Evolutionary conservation across 2,113 vertebrate species (phyloP), one percentile per base, ranked within the genome.

Genomic region (Eulemur macaco): DNA sequence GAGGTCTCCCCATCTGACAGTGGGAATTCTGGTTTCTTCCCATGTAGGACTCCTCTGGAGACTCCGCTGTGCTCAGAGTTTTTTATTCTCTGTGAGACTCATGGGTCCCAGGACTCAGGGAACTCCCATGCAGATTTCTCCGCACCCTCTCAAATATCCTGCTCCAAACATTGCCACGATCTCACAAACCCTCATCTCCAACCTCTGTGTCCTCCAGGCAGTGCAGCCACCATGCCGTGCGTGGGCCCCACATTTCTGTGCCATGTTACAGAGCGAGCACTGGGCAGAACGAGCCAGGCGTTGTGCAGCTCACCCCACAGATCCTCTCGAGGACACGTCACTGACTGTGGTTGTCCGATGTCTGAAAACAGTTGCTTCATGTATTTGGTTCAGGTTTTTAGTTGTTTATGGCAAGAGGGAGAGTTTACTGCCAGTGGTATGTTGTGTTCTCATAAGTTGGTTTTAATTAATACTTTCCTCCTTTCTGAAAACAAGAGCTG

Each of bases 341-440:
- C 34, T 63, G 21, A 42, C 82, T 66, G 60, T 0, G 0, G 10
- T 47, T 31, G 11, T 23, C 27, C 29, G 9, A 14, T 21, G 31
- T n/a, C 42, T 25, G 20, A n/a, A 64, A 64, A 84, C 42, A 69
- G 37, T 39, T 34, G 45, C 45, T 37, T 56, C 10, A 2, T 3
- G 14, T 4, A 21, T 9, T 37, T 50, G 7, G 56, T 27, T 56
- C 13, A 0, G 39, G 8, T 27, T 39, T 47, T 39, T 20, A 12
- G 17, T 0, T 39, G 15, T 20, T 29, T 10, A 25, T 1, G 14
- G 29, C 11, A 29, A 50, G 20, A n/a, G 18, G 45, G n/a, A n/a
- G 3, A 17, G 14, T 3, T 13, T 21, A 13, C 11, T 1, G 3
- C 42, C 39, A 31, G 20, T 14, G 10, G 1, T 34, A 63, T 9